Conservation (phyloP, 2,888 invertebrate genomes). For the Latrodectus elegans region DNA sequence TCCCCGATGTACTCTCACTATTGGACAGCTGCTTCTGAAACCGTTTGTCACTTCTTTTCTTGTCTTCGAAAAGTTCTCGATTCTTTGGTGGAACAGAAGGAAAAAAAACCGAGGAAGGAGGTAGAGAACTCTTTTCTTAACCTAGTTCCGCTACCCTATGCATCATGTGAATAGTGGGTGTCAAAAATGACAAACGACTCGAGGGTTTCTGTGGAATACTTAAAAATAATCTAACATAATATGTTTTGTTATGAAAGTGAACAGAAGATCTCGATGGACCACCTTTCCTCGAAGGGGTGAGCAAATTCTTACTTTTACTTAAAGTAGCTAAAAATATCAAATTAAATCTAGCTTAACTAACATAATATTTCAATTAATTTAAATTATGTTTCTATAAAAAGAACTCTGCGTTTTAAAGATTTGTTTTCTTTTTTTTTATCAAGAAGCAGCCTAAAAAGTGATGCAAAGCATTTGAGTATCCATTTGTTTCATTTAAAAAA, state of each 20-base stretch:
- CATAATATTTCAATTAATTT: no score
- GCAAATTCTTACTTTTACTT: no score
- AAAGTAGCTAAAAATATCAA: no score
- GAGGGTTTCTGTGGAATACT: background rate
- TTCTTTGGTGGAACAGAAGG: background rate
- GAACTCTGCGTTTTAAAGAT: no score
- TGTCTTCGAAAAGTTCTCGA: background rate
- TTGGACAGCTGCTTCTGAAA: background rate
- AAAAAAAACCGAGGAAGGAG: background rate
- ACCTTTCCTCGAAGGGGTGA: no score
- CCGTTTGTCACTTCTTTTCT: constrained; percentile 1
- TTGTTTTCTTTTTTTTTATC: no score
- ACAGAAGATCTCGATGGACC: no score
- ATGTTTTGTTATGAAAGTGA: background rate
- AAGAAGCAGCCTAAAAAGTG: no score
- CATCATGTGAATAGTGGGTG: background rate
- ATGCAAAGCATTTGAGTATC: no score
- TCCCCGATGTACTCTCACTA: background rate
- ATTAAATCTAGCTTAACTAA: no score
- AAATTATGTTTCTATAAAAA: no score
- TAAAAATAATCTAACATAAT: background rate
- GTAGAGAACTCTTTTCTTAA: background rate
- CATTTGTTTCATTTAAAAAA: no score
- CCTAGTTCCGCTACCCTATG: background rate
- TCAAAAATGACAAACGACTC: background rate